Base-by-base conservation (phyloP, 2,113 vertebrate genomes). In the Myotis brandtii region DNA sequence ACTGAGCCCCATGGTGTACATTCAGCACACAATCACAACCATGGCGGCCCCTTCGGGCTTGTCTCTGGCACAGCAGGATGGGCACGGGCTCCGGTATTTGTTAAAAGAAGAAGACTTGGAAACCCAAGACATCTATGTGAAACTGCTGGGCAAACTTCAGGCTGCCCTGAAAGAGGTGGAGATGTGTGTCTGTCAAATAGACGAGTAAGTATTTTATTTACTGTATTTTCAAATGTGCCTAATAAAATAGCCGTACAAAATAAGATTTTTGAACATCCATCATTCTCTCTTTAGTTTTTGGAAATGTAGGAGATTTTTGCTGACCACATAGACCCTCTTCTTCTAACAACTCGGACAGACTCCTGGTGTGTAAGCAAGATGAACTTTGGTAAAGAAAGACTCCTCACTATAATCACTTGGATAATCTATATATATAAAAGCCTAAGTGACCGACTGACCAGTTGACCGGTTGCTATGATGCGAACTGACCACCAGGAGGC, bases 41-140 rank as follows among this genome's bases (percentile, higher is more conserved):
- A 99, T 99, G 99, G 99, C 99, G 0, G 99, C 99, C 2, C 99
- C 99, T 6, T 99, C 99, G 0, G 99, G 99, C 59, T 99, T 99
- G 93, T 99, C 99, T 69, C 98, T 99, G 92, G 99, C 99, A 72
- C 98, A 99, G 88, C 99, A 99, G 4, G 99, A 99, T 87, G 99
- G 99, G 14, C 99, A 99, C 27, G 99, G 99, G 37, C 99, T 99
- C 50, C 98, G 99, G 43, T 99, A 99, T 95, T 98, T 99, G 82
- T 98, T 99, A 62, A 99, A 99, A 93, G 99, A 99, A 97, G 99
- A 99, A 48, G 99, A 99, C 96, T 98, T 99, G 89, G 99, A 99
- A 98, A 99, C 98, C 3, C 98, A 99, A 96, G 99, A 99, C 67
- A 98, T 99, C 25, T 99, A 99, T 98, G 99, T 99, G 93, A 99